Conservation (phyloP, 2,113 vertebrate genomes). For the Hiodon alosoides region DNA sequence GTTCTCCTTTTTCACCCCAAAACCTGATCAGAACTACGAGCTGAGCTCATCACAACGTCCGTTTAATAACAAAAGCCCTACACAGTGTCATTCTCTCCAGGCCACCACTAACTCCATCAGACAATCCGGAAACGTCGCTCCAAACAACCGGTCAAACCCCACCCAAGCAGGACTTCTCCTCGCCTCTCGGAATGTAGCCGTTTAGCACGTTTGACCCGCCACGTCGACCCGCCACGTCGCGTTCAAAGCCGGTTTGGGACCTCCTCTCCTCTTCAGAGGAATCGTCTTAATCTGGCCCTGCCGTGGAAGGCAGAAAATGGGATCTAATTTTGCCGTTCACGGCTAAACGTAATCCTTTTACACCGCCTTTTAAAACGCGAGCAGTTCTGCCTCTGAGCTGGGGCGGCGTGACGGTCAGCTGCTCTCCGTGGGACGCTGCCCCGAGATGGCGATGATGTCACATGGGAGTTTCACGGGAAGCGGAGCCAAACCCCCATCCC, state of each 20-base stretch:
- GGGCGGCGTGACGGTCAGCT: neutral
- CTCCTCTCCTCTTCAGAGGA: neutral
- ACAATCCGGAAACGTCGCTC: constrained; percentile 1
- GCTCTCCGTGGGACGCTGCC: neutral
- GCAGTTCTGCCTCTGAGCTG: neutral
- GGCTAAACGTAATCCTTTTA: constrained; percentile 20
- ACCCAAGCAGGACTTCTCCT: neutral
- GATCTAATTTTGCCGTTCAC: neutral
- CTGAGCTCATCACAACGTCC: neutral
- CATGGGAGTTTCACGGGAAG: neutral
- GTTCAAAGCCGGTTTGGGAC: neutral
- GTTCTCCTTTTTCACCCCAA: constrained; percentile 5
- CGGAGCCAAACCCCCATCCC: neutral
- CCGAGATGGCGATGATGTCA: neutral
- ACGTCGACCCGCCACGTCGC: neutral
- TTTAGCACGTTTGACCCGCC: neutral
- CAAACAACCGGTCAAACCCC: neutral
- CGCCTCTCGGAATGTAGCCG: neutral
- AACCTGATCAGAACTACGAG: constrained; percentile 13
- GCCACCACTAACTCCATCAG: constrained; percentile 11
- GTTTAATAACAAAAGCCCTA: constrained; percentile 8
- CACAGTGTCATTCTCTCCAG: neutral
- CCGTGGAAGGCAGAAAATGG: constrained; percentile 11
- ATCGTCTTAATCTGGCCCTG: constrained; percentile 17
- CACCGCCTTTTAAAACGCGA: neutral